phyloP scores from a whole-genome alignment of 1,140 invertebrate genomes.

The Octopus bimaculoides region DNA sequence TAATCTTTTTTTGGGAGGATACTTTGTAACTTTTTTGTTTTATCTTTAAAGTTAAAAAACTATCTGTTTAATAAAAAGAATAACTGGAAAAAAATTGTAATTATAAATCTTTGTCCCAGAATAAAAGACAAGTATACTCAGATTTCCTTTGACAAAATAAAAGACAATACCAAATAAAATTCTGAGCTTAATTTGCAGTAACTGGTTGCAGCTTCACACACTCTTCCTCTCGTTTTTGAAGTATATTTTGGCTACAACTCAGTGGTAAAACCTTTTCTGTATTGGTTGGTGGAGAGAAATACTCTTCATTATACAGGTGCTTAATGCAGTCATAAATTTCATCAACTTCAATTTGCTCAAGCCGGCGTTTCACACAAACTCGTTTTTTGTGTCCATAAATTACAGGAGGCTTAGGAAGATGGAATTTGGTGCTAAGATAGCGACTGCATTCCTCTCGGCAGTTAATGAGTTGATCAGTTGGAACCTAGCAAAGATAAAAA shows the following conservation, averaged over 20 bases:
- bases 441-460: constrained; percentile 47
- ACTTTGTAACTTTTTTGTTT: too few relatives aligned
- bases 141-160: too few relatives aligned
- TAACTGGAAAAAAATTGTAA: too few relatives aligned
- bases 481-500: constrained; percentile 34
- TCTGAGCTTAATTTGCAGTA: too few relatives aligned
- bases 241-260: background rate
- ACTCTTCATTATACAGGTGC: constrained; percentile 53
- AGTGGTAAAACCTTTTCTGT: background rate
- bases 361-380: constrained; percentile 44
- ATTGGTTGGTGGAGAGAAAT: background rate
- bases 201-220: too few relatives aligned
- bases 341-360: constrained; percentile 40
- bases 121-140: too few relatives aligned
- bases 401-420: constrained; percentile 20
- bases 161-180: too few relatives aligned
- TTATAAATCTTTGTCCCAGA: too few relatives aligned
- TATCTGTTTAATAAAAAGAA: too few relatives aligned
- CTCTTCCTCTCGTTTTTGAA: too few relatives aligned
- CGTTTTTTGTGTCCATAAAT: constrained; percentile 21
- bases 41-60: too few relatives aligned
- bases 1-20: too few relatives aligned
- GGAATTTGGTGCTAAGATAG: constrained; percentile 27
- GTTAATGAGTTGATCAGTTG: constrained; percentile 42
- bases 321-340: constrained; percentile 56